phyloP scores from a whole-genome alignment of 2,888 invertebrate genomes.

The Spisula solida region DNA sequence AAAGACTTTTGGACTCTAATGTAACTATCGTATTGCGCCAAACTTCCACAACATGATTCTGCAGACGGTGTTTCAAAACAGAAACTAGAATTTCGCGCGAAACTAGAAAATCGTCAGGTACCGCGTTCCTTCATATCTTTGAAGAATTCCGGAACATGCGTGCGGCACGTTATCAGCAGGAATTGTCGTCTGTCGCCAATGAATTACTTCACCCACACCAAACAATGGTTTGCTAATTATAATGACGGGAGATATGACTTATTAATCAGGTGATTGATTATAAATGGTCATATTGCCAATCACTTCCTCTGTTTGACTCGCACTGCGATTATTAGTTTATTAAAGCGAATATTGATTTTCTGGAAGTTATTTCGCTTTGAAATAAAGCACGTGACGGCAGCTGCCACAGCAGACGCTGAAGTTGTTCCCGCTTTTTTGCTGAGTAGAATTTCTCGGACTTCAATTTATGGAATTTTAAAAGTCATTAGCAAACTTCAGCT shows the following conservation, averaged over 20 bases:
- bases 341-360: not conserved
- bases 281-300: not conserved
- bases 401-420: not conserved
- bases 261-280: slow-evolving; percentile 1
- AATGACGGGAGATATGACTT: not conserved
- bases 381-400: not conserved
- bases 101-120: not conserved
- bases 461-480: not conserved
- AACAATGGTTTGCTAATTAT: not conserved
- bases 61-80: not conserved
- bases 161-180: not conserved
- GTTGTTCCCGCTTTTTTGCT: not conserved
- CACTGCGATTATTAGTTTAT: not conserved
- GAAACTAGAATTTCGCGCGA: not conserved
- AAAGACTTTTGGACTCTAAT: not conserved
- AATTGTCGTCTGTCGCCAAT: not conserved
- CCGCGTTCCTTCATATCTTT: not conserved
- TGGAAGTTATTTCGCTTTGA: slow-evolving; percentile 9
- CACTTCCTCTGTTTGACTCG: not conserved
- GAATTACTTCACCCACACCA: not conserved
- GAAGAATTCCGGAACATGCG: not conserved
- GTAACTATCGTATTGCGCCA: not conserved
- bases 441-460: not conserved
- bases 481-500: too few relatives aligned
- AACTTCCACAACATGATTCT: not conserved